Evolutionary conservation across 1,140 invertebrate genomes (phyloP).

Genomic region (Piezodorus guildinii): DNA sequence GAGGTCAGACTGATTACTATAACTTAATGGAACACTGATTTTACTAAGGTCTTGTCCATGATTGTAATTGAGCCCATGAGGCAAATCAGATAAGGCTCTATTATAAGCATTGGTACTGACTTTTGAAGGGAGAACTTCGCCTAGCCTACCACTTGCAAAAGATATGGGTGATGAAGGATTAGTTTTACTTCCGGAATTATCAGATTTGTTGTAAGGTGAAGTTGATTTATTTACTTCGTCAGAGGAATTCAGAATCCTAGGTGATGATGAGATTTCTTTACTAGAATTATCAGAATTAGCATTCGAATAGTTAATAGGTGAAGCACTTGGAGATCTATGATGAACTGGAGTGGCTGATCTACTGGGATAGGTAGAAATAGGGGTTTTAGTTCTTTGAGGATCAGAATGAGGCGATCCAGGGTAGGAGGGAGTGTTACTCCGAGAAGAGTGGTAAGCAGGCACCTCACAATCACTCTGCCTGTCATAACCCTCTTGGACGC

Average conservation of each 20-base stretch:
- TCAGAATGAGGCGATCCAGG: constrained; percentile 14
- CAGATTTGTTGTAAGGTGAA: constrained; percentile 22
- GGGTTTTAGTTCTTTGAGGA: constrained; percentile 8
- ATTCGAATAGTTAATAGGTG: constrained; percentile 23
- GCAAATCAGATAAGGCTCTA: constrained; percentile 23
- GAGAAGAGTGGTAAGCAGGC: neutral
- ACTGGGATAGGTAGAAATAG: constrained; percentile 5
- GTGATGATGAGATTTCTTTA: constrained; percentile 9
- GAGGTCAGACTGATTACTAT: constrained; percentile 20
- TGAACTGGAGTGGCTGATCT: constrained; percentile 3
- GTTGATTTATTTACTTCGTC: constrained; percentile 2
- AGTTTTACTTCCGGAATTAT: constrained; percentile 18
- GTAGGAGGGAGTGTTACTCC: constrained; percentile 10
- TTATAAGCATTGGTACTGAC: constrained; percentile 25
- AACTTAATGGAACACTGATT: constrained; percentile 23
- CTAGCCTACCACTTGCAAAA: constrained; percentile 20
- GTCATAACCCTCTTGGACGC: neutral
- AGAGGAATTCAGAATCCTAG: neutral
- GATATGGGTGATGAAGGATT: constrained; percentile 23
- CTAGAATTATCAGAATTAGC: neutral
- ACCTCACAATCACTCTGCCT: constrained; percentile 5
- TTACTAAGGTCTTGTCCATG: constrained; percentile 21
- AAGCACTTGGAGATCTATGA: constrained; percentile 6
- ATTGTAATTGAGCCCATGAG: constrained; percentile 22
- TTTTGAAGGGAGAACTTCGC: constrained; percentile 25